These are phyloP conservation scores for Sander lucioperca DNA, from an alignment of 2,113 vertebrate genomes.

Conservation along the genomic window DNA sequence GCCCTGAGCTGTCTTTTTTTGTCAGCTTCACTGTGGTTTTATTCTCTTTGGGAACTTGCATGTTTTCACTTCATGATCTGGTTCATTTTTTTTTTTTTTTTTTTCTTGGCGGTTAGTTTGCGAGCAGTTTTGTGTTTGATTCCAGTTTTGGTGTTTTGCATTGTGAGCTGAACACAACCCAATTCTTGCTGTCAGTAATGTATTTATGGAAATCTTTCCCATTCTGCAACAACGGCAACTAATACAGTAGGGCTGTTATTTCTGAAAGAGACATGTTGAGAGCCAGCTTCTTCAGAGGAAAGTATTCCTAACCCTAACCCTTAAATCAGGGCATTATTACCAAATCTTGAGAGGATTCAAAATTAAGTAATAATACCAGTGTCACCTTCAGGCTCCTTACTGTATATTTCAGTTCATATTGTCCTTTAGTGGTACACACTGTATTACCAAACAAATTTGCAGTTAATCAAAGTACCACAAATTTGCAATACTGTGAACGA, in stretches of 20 bases:
- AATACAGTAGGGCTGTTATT: neutral
- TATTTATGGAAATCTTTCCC: conserved; percentile 9
- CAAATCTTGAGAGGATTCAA: too few relatives aligned
- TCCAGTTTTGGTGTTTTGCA: neutral
- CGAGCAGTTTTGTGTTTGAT: conserved; percentile 7
- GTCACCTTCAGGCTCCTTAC: too few relatives aligned
- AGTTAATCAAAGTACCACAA: too few relatives aligned
- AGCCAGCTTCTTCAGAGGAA: neutral
- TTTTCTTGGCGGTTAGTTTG: neutral
- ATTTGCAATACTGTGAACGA: too few relatives aligned
- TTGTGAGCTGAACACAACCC: conserved; percentile 10
- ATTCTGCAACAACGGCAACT: neutral
- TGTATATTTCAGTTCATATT: too few relatives aligned
- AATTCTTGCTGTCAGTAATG: conserved; percentile 8
- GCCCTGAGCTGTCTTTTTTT: conserved; percentile 4
- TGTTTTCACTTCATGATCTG: conserved; percentile 17
- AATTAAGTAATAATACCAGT: too few relatives aligned
- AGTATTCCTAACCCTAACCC: neutral
- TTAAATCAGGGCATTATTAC: too few relatives aligned
- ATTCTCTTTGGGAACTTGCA: conserved; percentile 28
- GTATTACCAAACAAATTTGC: too few relatives aligned
- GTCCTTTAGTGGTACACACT: too few relatives aligned
- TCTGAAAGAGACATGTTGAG: neutral
- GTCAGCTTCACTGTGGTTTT: conserved; percentile 25
- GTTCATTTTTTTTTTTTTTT: neutral